Evolutionary conservation across 2,797 vertebrate genomes (phyloP).

Genomic region (Tiaroga cobitis): DNA sequence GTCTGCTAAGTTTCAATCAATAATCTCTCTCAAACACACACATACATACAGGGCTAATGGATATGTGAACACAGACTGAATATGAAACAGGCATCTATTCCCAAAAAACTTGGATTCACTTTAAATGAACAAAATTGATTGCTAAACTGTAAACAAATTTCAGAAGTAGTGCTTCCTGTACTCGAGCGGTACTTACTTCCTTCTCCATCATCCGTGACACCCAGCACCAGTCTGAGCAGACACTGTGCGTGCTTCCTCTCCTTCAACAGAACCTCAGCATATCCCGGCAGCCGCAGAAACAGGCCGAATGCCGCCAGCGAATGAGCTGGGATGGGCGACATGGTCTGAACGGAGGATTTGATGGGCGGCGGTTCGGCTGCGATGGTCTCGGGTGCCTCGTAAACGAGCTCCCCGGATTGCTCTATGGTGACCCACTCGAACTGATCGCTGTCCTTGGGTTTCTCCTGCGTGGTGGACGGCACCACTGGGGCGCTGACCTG

Average conservation of each 20-base stretch:
- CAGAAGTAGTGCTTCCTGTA: background rate
- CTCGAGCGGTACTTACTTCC: constrained; percentile 89
- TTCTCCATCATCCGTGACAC: constrained; percentile 97
- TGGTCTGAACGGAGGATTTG: constrained; percentile 94
- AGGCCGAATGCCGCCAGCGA: constrained; percentile 97
- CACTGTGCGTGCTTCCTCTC: constrained; percentile 99
- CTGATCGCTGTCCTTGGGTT: constrained; percentile 97
- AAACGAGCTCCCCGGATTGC: constrained; percentile 95
- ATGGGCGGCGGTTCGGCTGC: constrained; percentile 92
- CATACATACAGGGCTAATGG: background rate
- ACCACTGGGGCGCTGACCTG: constrained; percentile 97
- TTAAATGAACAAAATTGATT: background rate
- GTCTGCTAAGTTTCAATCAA: background rate
- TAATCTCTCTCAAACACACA: background rate
- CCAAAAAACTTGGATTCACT: background rate
- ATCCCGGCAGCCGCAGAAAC: constrained; percentile 95
- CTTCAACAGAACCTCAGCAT: constrained; percentile 97
- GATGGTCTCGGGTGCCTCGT: constrained; percentile 95
- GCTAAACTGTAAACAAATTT: background rate
- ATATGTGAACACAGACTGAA: background rate
- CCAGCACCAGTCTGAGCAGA: constrained; percentile 94
- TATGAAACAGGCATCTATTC: background rate
- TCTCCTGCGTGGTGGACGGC: constrained; percentile 91
- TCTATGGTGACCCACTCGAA: constrained; percentile 99
- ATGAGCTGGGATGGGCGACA: constrained; percentile 97